phyloP scores from a whole-genome alignment of 2,113 vertebrate species.

The Fulica atra region DNA sequence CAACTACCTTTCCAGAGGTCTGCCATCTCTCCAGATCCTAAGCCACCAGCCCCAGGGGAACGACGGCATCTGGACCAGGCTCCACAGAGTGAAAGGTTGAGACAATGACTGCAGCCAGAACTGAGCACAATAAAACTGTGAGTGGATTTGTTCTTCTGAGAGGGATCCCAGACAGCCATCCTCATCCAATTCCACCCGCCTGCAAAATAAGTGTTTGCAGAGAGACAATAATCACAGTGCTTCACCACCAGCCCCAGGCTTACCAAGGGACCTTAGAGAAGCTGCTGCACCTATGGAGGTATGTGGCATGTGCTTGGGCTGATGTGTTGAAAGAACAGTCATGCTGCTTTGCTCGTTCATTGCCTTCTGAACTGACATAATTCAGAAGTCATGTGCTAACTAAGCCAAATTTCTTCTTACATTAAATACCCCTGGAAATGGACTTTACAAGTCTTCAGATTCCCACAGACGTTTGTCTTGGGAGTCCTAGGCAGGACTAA shows the following conservation, averaged over 20 bases:
- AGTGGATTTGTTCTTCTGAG: neutral
- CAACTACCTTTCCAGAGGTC: neutral
- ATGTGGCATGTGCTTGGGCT: neutral
- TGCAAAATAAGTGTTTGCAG: neutral
- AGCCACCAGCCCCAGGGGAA: neutral
- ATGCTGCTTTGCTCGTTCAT: neutral
- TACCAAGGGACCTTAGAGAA: neutral
- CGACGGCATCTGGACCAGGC: neutral
- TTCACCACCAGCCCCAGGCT: neutral
- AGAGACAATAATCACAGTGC: neutral
- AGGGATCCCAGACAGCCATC: neutral
- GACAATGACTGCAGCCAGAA: neutral
- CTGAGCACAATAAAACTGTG: neutral
- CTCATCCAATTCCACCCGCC: neutral
- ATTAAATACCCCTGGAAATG: neutral
- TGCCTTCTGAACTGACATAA: neutral
- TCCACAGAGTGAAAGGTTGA: accelerated
- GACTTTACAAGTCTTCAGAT: neutral
- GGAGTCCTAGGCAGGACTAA: neutral
- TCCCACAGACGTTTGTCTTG: neutral
- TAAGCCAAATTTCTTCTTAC: neutral
- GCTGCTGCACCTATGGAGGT: neutral
- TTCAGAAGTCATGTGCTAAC: neutral
- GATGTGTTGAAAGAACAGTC: neutral
- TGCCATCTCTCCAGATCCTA: neutral